phyloP scores from a whole-genome alignment of 1,140 invertebrate genomes.

The Daktulosphaira vitifoliae region DNA sequence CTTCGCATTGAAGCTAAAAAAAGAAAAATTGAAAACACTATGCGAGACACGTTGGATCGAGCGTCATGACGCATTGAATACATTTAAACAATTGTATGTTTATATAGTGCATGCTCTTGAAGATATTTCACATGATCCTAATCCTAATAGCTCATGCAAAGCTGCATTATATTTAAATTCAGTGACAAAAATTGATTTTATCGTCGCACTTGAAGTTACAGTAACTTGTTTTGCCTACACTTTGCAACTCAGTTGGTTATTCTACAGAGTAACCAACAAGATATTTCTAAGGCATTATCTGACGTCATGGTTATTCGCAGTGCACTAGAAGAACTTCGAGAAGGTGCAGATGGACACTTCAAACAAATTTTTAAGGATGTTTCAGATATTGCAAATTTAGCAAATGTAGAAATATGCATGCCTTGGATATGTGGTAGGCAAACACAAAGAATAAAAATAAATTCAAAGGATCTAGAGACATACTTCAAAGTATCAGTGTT shows the following conservation, averaged over 20 bases:
- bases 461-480: not conserved
- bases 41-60: too few relatives aligned
- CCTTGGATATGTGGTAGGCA: not conserved
- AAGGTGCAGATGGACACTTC: not conserved
- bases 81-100: not conserved
- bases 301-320: not conserved
- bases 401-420: not conserved
- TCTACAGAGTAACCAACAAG: not conserved
- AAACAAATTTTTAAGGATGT: slow-evolving; percentile 3
- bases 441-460: not conserved
- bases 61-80: not conserved
- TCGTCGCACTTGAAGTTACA: not conserved
- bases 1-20: too few relatives aligned
- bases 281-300: not conserved
- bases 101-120: not conserved
- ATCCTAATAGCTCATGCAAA: not conserved
- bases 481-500: not conserved
- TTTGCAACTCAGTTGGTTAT: not conserved
- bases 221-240: slow-evolving; percentile 2
- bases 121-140: slow-evolving; percentile 1
- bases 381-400: not conserved
- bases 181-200: not conserved
- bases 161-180: slow-evolving; percentile 1
- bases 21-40: too few relatives aligned
- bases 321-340: too few relatives aligned